Evolutionary conservation across 2,797 vertebrate species (phyloP).

Genomic region (Chiroxiphia lanceolata): DNA sequence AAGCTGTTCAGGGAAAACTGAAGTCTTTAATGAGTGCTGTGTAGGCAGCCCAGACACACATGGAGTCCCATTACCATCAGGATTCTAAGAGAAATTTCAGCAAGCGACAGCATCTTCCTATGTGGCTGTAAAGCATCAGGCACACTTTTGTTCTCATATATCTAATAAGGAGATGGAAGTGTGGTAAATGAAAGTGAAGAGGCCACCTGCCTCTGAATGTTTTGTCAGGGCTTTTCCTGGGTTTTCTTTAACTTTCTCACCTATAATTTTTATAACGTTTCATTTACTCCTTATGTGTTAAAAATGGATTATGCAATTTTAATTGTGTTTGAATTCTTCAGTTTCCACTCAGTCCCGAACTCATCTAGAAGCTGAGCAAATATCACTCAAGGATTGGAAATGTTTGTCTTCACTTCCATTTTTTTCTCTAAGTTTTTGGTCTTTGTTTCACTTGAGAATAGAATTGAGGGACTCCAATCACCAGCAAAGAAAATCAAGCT

Average conservation of each 20-base stretch:
- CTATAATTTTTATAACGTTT: neutral
- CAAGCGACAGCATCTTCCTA: neutral
- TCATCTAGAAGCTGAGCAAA: neutral
- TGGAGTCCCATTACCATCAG: neutral
- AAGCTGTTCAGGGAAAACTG: neutral
- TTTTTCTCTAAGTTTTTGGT: neutral
- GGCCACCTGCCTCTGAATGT: neutral
- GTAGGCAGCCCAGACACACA: neutral
- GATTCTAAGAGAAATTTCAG: neutral
- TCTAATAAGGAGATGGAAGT: neutral
- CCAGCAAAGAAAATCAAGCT: neutral
- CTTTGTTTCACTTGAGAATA: neutral
- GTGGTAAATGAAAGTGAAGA: neutral
- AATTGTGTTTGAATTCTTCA: neutral
- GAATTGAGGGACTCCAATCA: neutral
- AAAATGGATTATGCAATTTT: neutral
- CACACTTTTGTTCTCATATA: neutral
- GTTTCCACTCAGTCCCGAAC: neutral
- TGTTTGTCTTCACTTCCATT: neutral
- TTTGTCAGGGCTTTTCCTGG: neutral
- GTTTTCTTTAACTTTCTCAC: neutral
- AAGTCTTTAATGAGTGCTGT: neutral
- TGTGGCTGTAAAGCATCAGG: neutral
- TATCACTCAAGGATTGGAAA: neutral
- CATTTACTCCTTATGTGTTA: neutral